Percentiles rank a stretch among this genome's conserved stretches.
These are phyloP conservation scores for Carabus problematicus DNA, from an alignment of 2,888 invertebrate genomes.

Conservation along the genomic window DNA sequence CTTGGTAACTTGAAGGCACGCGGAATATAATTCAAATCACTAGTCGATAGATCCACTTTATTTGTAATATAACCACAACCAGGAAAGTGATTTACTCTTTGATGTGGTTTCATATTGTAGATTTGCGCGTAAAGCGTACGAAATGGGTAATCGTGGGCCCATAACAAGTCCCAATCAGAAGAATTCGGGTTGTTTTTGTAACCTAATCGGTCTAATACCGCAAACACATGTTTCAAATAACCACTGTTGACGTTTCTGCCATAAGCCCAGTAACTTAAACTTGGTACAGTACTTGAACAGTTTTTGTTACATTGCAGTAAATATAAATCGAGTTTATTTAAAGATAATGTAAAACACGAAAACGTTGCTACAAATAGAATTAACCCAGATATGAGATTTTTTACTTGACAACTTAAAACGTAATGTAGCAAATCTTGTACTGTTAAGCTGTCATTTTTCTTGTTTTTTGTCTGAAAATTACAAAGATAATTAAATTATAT, in stretches of 20 bases:
- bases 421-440: slow-evolving; percentile 21
- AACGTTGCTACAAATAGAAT: slow-evolving; percentile 37
- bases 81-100: slow-evolving; percentile 92
- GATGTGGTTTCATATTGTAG: slow-evolving; percentile 70
- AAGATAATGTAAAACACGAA: slow-evolving; percentile 21
- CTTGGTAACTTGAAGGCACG: slow-evolving; percentile 86
- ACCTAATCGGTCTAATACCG: slow-evolving; percentile 78
- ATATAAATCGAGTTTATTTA: slow-evolving; percentile 20
- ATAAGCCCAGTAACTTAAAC: slow-evolving; percentile 66
- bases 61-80: slow-evolving; percentile 93
- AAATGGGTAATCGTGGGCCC: slow-evolving; percentile 96
- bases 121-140: slow-evolving; percentile 63
- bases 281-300: slow-evolving; percentile 16
- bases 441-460: slow-evolving; percentile 13
- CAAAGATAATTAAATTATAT: slow-evolving; percentile 10
- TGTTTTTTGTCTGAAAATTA: slow-evolving; percentile 29
- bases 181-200: slow-evolving; percentile 66
- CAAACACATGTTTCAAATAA: slow-evolving; percentile 80
- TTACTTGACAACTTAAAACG: slow-evolving; percentile 41
- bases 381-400: slow-evolving; percentile 24
- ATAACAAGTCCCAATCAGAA: slow-evolving; percentile 83
- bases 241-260: slow-evolving; percentile 69
- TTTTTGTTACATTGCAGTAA: slow-evolving; percentile 14
- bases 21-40: slow-evolving; percentile 81
- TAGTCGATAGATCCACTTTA: slow-evolving; percentile 87